Evolutionary conservation across 1,140 invertebrate species (phyloP), one percentile per base, ranked within the genome.

Genomic region (Pteromalus puparum): DNA sequence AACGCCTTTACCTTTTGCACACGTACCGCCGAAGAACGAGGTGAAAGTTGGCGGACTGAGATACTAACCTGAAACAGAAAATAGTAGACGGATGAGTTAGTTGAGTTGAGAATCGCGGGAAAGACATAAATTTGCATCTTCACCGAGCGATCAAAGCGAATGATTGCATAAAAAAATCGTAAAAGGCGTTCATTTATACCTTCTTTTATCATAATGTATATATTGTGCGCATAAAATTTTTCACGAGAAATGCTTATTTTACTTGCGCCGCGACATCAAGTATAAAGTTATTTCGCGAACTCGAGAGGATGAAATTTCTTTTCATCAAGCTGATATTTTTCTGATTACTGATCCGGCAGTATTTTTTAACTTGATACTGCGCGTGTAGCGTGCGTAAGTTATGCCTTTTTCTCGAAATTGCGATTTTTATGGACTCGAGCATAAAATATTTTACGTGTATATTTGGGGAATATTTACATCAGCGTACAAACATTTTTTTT

Each of bases 11-110:
- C 30, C 30, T 74, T 42, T 42, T 6, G 38, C 9, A 1, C 10
- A 42, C 13, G n/a, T 70, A 3, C 28, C 26, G 0, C 6, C 12
- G 68, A 28, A 9, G 12, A 1, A 1, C 68, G 68, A 28, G 6
- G 4, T 2, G 24, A 12, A 70, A 21, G 53, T n/a, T 61, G 15
- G 53, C 6, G 18, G 0, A 61, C 21, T 13, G 21, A 26, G 24
- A 74, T 74, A 74, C 72, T 74, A 38, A 74, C 72, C 72, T 74
- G 72, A 26, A 74, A 74, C 34, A 42, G 18, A 42, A 74, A 74
- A 42, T 5, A 73, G n/a, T 74, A 9, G 26, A 26, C 26, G 10
- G 18, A 13, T 12, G 24, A 28, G 26, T 3, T 6, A 42, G 38
- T 34, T 34, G 6, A n/a, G 30, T 28, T 12, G 67, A 68, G 67